Evolutionary conservation across 2,113 vertebrate species (phyloP), one percentile per base, ranked within the genome.

Genomic region (Drymodes brunneopygia): DNA sequence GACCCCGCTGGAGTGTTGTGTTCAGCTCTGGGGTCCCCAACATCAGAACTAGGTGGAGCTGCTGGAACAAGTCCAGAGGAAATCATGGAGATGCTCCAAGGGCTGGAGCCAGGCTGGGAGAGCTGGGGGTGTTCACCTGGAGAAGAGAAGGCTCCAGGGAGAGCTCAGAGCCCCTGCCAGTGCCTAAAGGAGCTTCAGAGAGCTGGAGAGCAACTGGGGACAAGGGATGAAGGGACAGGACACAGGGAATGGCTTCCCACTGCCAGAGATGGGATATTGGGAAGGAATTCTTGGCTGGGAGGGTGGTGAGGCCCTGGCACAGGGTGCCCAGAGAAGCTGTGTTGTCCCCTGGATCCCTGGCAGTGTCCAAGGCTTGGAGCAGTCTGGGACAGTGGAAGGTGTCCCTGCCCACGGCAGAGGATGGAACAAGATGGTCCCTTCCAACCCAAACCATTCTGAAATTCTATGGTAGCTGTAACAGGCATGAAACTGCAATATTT

Each of bases 341-440:
- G 56, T 29, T 65, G 79, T 47, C 7, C 24, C 19, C 56, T 40
- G 35, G 9, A 17, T 62, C 28, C n/a, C 20, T 70, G 40, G 8
- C 5, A 54, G 19, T 62, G 48, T 21, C 0, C n/a, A 2, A 70
- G n/a, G 23, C 6, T 61, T 61, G 47, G 65, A 62, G 19, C 54
- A 54, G 0, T 10, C n/a, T 70, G 47, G n/a, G 1, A 1, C 4
- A 1, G 8, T 6, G n/a, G n/a, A 33, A 61, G 2, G 2, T 54
- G n/a, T 45, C n/a, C 28, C 19, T 45, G 28, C 28, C 45, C n/a
- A 20, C 22, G 40, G 12, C n/a, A 35, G 8, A 35, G 20, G 2
- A 0, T 47, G 24, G n/a, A 62, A 79, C 11, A 2, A 6, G 7
- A 2, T 35, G 40, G 0, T 29, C 65, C 11, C 40, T 56, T 56